A percentile compares a stretch with the other conserved stretches of the same genome.
Conservation (phyloP, 2,797 vertebrate genomes). For the Danio choprae region DNA sequence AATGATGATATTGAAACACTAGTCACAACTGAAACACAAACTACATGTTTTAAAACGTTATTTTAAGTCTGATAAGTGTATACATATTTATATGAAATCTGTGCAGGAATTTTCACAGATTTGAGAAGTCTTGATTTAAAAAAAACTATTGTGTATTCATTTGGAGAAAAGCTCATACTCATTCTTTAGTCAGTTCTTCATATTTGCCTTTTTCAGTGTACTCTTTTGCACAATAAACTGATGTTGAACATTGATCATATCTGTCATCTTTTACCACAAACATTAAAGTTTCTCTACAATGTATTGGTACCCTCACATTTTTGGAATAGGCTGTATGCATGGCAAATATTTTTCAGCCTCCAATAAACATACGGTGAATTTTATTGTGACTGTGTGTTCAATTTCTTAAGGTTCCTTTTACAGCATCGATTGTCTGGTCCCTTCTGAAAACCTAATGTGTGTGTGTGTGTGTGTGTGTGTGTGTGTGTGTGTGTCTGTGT, state of each 20-base stretch:
- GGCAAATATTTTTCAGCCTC: too few species aligned
- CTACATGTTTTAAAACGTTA: constrained; percentile 57
- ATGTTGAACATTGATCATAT: constrained; percentile 17
- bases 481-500: not conserved
- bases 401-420: too few species aligned
- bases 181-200: constrained; percentile 36
- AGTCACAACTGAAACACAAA: constrained; percentile 46
- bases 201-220: constrained; percentile 53
- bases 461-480: too few species aligned
- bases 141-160: constrained; percentile 51
- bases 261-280: constrained; percentile 18
- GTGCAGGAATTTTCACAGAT: constrained; percentile 78
- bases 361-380: too few species aligned
- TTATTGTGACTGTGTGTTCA: too few species aligned
- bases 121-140: constrained; percentile 53
- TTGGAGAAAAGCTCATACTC: constrained; percentile 39
- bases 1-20: constrained; percentile 48
- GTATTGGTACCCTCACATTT: not conserved
- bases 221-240: constrained; percentile 75
- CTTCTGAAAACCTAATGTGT: too few species aligned
- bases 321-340: too few species aligned
- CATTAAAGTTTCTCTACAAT: not conserved
- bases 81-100: constrained; percentile 74
- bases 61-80: constrained; percentile 60
- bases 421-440: too few species aligned